Base-by-base conservation (phyloP, 2,797 vertebrate genomes). In the Argentina silus region DNA sequence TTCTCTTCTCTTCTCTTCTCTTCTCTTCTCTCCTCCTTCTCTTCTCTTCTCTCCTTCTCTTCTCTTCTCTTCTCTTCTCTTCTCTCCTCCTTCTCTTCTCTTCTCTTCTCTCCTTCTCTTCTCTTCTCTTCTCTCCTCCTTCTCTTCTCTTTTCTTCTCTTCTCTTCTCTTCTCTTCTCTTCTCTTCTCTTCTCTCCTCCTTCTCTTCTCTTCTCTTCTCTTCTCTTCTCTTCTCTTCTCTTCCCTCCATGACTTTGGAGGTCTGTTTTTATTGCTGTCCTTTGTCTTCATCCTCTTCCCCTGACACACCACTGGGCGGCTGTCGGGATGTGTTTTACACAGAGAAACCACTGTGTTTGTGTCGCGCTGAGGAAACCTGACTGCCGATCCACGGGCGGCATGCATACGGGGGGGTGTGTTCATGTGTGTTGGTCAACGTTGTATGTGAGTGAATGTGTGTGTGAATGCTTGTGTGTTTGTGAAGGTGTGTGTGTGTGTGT, bases 201-300 rank as follows among this genome's bases (percentile, higher is more conserved):
- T 57, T n/a, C n/a, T n/a, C n/a, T n/a, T n/a, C n/a, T n/a, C n/a
- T n/a, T n/a, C n/a, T n/a, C n/a, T n/a, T n/a, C n/a, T n/a, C n/a
- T n/a, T n/a, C n/a, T n/a, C n/a, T n/a, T n/a, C n/a, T n/a, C n/a
- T 10, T 9, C 19, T 57, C 55, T 57, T 21, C 19, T 9, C 17
- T 59, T 27, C 19, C 57, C 27, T 60, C 57, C 10, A 50, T 88
- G 86, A 91, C 88, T 90, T 88, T 87, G 85, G 86, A 82, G 81
- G 85, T 85, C 82, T 80, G 75, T 86, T 90, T 92, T 87, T 86
- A 74, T 83, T 19, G 65, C 48, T 47, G 68, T 11, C 53, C 72
- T 86, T 67, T 51, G 51, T 88, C 57, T 89, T 85, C 87, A 67
- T 27, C 83, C 51, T 11, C 72, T 77, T 57, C 76, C 57, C 76